Conservation (phyloP, 2,888 invertebrate genomes). For the Aelia acuminata region DNA sequence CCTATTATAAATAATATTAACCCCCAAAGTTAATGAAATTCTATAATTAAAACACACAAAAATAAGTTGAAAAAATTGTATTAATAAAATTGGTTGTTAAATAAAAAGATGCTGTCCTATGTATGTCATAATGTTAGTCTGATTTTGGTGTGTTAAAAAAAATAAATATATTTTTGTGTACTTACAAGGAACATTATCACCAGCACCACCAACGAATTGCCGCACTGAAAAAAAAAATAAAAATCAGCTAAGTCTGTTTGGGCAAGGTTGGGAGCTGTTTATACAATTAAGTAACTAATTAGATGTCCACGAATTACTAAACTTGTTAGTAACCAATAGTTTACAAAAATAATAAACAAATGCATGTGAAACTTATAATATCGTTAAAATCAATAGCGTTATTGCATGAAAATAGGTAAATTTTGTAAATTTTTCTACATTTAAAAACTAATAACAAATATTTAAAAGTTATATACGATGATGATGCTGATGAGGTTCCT, state of each 20-base stretch:
- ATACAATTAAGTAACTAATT: constrained; percentile 32
- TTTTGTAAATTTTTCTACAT: not conserved
- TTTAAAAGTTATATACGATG: constrained; percentile 56
- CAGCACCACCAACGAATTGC: constrained; percentile 68
- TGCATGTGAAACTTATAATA: constrained; percentile 25
- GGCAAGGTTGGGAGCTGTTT: constrained; percentile 55
- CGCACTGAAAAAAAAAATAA: constrained; percentile 68
- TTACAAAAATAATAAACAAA: constrained; percentile 23
- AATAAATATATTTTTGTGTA: constrained; percentile 62
- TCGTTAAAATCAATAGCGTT: constrained; percentile 33
- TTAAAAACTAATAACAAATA: constrained; percentile 18
- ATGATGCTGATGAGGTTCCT: constrained; percentile 65
- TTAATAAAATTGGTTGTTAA: not conserved
- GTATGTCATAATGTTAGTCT: constrained; percentile 15
- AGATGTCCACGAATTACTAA: constrained; percentile 45
- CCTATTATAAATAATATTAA: not conserved
- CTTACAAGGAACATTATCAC: constrained; percentile 69
- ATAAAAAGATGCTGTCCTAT: constrained; percentile 34
- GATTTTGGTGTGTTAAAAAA: constrained; percentile 49
- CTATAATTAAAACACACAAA: not conserved
- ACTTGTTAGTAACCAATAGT: constrained; percentile 14
- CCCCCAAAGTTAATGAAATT: not conserved
- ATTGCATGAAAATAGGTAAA: not conserved
- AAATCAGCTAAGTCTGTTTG: constrained; percentile 65
- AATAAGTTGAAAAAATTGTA: constrained; percentile 19